A percentile compares a stretch with the other conserved stretches of the same genome.
phyloP scores from a whole-genome alignment of 2,888 invertebrate genomes.

The Resseliella maxima region DNA sequence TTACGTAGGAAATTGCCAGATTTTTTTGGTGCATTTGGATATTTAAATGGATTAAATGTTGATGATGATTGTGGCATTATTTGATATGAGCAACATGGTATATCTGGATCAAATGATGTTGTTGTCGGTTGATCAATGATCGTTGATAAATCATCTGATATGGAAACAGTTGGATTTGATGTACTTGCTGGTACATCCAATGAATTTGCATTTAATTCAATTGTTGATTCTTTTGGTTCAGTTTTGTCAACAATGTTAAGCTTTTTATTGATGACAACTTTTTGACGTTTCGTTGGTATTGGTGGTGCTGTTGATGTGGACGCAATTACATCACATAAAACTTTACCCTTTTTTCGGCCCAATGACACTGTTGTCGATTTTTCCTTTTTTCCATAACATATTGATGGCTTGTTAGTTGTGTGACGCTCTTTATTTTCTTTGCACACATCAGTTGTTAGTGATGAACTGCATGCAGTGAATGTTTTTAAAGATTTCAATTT shows the following conservation, averaged over 20 bases:
- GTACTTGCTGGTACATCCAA: not conserved
- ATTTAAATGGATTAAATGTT: conserved; percentile 10
- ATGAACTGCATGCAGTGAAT: conserved; percentile 49
- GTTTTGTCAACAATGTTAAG: not conserved
- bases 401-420: conserved; percentile 24
- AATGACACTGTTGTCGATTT: conserved; percentile 1
- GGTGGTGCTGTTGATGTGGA: conserved; percentile 14
- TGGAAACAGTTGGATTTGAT: not conserved
- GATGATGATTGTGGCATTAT: conserved; percentile 27
- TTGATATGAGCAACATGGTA: conserved; percentile 56
- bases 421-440: conserved; percentile 56
- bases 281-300: conserved; percentile 56
- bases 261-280: conserved; percentile 40
- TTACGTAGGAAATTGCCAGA: conserved; percentile 32
- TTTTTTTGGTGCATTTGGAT: conserved; percentile 45
- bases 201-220: conserved; percentile 10
- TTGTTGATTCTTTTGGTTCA: not conserved
- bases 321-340: conserved; percentile 51
- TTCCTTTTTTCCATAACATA: conserved; percentile 56
- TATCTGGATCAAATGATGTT: conserved; percentile 5
- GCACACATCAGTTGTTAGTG: conserved; percentile 38
- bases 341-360: conserved; percentile 55
- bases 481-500: conserved; percentile 56
- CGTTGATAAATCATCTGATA: not conserved
- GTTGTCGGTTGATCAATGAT: not conserved